A percentile compares a stretch with the other conserved stretches of the same genome.
phyloP scores from a whole-genome alignment of 2,888 invertebrate genomes.

The Allacma fusca region DNA sequence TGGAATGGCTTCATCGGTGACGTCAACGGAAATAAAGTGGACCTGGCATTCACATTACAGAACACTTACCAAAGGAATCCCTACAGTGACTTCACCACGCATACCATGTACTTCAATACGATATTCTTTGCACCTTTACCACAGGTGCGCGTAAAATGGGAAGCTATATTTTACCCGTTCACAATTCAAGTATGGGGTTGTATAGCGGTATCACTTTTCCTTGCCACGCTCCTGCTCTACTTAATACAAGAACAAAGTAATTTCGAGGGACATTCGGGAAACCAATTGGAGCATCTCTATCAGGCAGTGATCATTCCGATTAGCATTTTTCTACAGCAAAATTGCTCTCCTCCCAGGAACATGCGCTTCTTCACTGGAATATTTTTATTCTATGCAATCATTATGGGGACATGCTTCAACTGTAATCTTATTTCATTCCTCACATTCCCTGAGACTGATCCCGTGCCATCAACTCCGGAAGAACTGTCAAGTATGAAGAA shows the following conservation, averaged over 20 bases:
- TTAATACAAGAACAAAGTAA: not conserved
- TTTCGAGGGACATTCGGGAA: not conserved
- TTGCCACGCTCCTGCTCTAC: not conserved
- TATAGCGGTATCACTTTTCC: not conserved
- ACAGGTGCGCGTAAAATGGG: not conserved
- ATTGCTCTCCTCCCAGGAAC: not conserved
- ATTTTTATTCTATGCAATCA: slow-evolving; percentile 2
- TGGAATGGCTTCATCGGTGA: slow-evolving; percentile 10
- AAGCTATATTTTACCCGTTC: slow-evolving; percentile 14
- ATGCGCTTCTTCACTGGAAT: not conserved
- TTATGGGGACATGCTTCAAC: not conserved
- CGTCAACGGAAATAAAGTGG: not conserved
- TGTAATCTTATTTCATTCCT: slow-evolving; percentile 17
- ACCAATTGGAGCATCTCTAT: not conserved
- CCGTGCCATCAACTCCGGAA: not conserved
- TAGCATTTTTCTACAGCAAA: too few relatives aligned
- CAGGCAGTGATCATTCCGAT: not conserved
- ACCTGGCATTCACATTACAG: not conserved
- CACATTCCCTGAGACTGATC: slow-evolving; percentile 10
- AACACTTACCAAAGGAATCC: not conserved
- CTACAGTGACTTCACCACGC: not conserved
- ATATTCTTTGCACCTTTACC: not conserved
- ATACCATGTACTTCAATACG: not conserved
- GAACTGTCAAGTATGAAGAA: not conserved
- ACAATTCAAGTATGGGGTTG: not conserved